Conservation (phyloP, 2,113 vertebrate genomes). For the Crotalus helleri region DNA sequence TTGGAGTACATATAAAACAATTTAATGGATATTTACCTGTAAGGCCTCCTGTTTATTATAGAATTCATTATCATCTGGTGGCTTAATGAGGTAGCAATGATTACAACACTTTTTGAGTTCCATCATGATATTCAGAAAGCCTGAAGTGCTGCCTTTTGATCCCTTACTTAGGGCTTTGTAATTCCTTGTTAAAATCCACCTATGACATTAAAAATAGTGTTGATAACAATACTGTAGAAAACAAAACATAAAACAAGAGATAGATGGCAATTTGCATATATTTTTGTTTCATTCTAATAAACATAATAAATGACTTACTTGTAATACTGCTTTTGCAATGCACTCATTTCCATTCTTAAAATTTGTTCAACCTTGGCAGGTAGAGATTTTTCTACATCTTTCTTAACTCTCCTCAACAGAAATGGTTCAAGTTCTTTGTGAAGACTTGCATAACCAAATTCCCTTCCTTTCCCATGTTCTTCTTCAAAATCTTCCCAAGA, state of each 20-base stretch:
- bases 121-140: constrained; percentile 99
- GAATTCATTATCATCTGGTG: constrained; percentile 92
- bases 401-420: constrained; percentile 92
- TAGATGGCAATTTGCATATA: background rate
- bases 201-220: constrained; percentile 40
- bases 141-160: constrained; percentile 96
- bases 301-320: constrained; percentile 76
- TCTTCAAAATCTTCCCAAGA: constrained; percentile 98
- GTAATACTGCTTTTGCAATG: constrained; percentile 98
- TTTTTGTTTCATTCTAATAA: background rate
- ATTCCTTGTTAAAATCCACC: constrained; percentile 98
- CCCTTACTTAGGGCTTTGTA: constrained; percentile 99
- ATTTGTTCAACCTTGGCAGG: constrained; percentile 99
- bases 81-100: constrained; percentile 99
- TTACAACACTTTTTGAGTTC: constrained; percentile 99
- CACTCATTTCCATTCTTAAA: constrained; percentile 96
- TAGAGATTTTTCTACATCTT: constrained; percentile 97
- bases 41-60: constrained; percentile 91
- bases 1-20: background rate
- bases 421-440: constrained; percentile 98
- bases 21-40: constrained; percentile 76
- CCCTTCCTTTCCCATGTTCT: constrained; percentile 94
- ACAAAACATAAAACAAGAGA: background rate
- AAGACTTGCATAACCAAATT: constrained; percentile 94
- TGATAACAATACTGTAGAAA: background rate